These are phyloP conservation scores for Cercopithecus mona DNA, from an alignment of 2,113 vertebrate species.

Conservation along the genomic window DNA sequence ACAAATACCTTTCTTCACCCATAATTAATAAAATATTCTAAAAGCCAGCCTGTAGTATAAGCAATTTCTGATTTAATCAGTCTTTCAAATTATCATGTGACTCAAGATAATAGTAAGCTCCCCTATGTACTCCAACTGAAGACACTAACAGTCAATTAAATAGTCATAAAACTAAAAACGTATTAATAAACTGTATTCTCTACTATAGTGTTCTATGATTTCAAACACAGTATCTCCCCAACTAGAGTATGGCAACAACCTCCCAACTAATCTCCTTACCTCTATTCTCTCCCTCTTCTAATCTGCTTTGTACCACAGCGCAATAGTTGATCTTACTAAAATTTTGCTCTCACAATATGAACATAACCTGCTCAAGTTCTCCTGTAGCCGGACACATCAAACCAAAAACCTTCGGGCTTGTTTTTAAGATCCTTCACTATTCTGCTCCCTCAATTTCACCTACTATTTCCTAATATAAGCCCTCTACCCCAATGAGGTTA, in stretches of 20 bases:
- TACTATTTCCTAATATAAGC: background rate
- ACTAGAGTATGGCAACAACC: background rate
- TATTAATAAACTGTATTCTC: background rate
- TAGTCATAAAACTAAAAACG: background rate
- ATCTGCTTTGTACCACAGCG: background rate
- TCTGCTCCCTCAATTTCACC: background rate
- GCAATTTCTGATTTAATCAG: background rate
- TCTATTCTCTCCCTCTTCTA: background rate
- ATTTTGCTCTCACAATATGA: background rate
- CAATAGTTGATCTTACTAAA: background rate
- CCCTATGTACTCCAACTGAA: background rate
- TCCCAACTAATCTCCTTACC: background rate
- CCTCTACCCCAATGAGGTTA: background rate
- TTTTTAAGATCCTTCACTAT: background rate
- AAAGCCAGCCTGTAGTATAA: background rate
- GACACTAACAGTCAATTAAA: background rate
- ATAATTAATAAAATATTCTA: conserved; percentile 6
- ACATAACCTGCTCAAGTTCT: background rate
- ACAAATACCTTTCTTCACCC: background rate
- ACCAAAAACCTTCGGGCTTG: background rate
- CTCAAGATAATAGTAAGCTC: background rate
- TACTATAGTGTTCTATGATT: background rate
- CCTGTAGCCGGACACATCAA: background rate
- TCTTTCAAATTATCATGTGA: background rate
- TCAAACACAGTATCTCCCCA: background rate